These are phyloP conservation scores for Sakesphorus luctuosus DNA, from an alignment of 2,113 vertebrate species.

Conservation along the genomic window DNA sequence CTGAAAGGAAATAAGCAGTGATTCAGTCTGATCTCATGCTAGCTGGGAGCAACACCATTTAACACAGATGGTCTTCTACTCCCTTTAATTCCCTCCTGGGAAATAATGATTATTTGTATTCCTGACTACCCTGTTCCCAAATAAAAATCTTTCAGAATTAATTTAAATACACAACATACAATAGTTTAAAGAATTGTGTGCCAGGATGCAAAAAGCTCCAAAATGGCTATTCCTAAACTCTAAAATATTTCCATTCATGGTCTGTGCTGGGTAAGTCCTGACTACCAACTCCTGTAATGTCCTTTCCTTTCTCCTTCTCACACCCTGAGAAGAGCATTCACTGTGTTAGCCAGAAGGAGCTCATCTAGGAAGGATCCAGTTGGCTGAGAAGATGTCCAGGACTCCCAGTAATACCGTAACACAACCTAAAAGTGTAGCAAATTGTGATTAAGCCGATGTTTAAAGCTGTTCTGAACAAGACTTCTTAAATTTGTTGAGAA, in stretches of 20 bases:
- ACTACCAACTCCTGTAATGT: background rate
- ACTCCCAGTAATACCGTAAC: background rate
- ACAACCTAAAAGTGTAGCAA: background rate
- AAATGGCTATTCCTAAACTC: background rate
- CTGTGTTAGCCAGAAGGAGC: background rate
- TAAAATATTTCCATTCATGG: background rate
- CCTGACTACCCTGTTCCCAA: background rate
- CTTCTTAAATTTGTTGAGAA: background rate
- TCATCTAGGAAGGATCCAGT: background rate
- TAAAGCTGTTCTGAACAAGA: background rate
- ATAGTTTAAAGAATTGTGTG: background rate
- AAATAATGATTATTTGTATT: background rate
- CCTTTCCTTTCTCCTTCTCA: background rate
- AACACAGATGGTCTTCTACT: fast-evolving
- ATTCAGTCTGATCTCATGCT: background rate
- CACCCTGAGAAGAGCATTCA: background rate
- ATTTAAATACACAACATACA: background rate
- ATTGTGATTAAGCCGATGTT: background rate
- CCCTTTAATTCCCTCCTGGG: background rate
- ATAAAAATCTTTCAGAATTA: background rate
- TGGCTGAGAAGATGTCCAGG: background rate
- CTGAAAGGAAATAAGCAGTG: background rate
- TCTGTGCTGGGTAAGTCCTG: background rate
- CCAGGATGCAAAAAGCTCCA: background rate
- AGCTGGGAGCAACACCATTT: background rate